phyloP scores from a whole-genome alignment of 2,888 invertebrate species.

The Hetaerina titia region DNA sequence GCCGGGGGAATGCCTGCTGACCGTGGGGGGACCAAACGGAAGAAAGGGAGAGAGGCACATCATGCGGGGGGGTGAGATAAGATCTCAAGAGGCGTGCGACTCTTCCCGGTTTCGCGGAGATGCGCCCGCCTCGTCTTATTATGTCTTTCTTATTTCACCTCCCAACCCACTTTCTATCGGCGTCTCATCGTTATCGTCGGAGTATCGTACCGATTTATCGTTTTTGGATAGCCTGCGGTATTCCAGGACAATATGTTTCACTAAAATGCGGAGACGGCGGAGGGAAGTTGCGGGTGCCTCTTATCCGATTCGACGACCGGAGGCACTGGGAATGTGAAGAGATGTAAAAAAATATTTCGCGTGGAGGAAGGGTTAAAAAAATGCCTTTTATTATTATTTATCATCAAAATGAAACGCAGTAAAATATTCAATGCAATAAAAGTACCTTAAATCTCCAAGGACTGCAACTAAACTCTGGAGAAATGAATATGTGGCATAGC shows the following conservation, averaged over 20 bases:
- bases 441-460: too few relatives aligned
- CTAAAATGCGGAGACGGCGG: neutral
- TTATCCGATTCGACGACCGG: neutral
- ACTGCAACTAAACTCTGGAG: too few relatives aligned
- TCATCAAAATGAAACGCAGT: too few relatives aligned
- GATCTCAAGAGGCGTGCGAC: neutral
- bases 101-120: neutral
- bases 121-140: neutral
- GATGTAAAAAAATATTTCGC: too few relatives aligned
- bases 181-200: neutral
- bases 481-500: too few relatives aligned
- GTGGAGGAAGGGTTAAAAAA: too few relatives aligned
- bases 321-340: too few relatives aligned
- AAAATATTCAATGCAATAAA: too few relatives aligned
- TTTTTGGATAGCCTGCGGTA: neutral
- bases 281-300: neutral
- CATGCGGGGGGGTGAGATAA: neutral
- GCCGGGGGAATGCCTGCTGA: neutral
- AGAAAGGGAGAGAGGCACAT: neutral
- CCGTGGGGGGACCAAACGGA: neutral
- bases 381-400: too few relatives aligned
- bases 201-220: neutral
- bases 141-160: neutral
- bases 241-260: neutral
- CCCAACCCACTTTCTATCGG: neutral